Base-by-base conservation (phyloP, 1,140 invertebrate genomes). In the Temnothorax nylanderi region DNA sequence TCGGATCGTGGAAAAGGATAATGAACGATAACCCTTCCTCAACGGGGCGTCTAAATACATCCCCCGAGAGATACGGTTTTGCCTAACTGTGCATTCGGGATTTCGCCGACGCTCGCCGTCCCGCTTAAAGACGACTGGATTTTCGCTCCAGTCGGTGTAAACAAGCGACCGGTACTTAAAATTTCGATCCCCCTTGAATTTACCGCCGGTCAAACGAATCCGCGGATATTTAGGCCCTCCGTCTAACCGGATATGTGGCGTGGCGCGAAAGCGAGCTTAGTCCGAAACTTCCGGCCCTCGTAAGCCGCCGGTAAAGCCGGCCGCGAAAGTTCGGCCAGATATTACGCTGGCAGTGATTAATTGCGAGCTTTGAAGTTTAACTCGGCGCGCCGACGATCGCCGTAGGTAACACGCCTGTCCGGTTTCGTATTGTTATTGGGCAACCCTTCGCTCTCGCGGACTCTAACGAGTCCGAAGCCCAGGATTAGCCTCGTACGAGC, bases 311-410 rank as follows among this genome's bases (percentile, higher is more conserved):
- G 62, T 85, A 80, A 80, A 85, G 84, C 84, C 84, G 58, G 58
- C 74, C 16, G 58, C 62, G 60, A 78, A 85, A 85, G 75, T 85
- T 85, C 34, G 58, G 58, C 74, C 47, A 85, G 75, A 85, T 78
- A 85, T 78, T 78, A 85, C 56, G 72, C 80, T 84, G 80, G 69
- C 80, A 84, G 80, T 84, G 80, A 84, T 84, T 84, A 84, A 84
- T 84, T 84, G 80, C 69, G 69, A 84, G 80, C 80, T 84, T 84
- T 84, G 80, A 84, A 84, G 80, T 84, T 84, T 84, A 84, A 84
- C 80, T 84, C 65, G 78, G 65, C 37, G 62, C 64, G 65, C 47
- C 49, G 49, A 47, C 78, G 80, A 84, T 84, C 80, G 80, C 44
- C 69, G 26, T 54, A 56, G 78, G 34, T 56, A 84, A 74, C 80